Evolutionary conservation across 2,797 vertebrate genomes (phyloP).

Genomic region (Chelmon rostratus): DNA sequence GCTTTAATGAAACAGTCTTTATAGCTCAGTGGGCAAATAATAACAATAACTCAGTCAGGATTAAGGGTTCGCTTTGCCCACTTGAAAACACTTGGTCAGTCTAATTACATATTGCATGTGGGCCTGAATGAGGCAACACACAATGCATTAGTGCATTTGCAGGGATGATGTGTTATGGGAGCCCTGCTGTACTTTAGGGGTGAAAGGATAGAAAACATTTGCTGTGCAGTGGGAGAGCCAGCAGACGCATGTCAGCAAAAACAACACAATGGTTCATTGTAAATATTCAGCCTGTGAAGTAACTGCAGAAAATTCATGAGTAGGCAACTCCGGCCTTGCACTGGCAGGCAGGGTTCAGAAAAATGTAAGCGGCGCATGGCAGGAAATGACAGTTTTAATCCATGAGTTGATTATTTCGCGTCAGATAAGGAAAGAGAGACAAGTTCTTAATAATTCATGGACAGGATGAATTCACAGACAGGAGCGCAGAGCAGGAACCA

Average conservation of each 20-base stretch:
- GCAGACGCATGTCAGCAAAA: conserved; percentile 68
- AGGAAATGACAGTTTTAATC: conserved; percentile 21
- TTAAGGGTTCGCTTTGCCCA: background rate
- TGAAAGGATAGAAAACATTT: conserved; percentile 23
- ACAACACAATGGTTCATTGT: conserved; percentile 68
- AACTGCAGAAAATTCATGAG: conserved; percentile 63
- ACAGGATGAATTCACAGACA: conserved; percentile 29
- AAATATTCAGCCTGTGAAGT: conserved; percentile 67
- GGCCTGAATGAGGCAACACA: background rate
- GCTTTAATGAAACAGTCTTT: conserved; percentile 1
- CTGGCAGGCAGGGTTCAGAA: conserved; percentile 12
- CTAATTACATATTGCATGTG: conserved; percentile 14
- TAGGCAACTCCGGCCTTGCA: conserved; percentile 52
- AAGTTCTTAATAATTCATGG: conserved; percentile 59
- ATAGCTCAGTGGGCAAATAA: conserved; percentile 3
- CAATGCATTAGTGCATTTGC: background rate
- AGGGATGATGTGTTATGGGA: background rate
- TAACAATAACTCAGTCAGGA: background rate
- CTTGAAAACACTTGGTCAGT: conserved; percentile 21
- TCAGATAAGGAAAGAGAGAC: conserved; percentile 26
- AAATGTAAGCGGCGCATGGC: conserved; percentile 13
- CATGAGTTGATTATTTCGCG: conserved; percentile 14
- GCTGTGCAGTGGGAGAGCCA: conserved; percentile 59
- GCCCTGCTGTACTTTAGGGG: conserved; percentile 2
- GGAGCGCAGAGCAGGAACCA: conserved; percentile 12